A percentile compares a stretch with the other conserved stretches of the same genome.
phyloP scores from a whole-genome alignment of 2,113 vertebrate species.

The Progne subis region DNA sequence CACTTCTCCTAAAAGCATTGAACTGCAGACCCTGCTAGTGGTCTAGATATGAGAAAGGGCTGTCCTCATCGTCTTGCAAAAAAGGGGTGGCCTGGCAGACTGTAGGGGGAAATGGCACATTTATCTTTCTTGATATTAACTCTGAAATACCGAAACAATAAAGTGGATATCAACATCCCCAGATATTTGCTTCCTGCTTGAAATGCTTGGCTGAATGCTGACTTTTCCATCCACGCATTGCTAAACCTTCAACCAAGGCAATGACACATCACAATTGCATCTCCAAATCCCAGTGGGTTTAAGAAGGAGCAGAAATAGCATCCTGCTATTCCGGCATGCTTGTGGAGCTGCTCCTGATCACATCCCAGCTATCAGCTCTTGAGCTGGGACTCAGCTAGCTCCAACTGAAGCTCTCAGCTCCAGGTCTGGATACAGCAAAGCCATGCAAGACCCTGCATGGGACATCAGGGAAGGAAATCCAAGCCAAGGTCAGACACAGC shows the following conservation, averaged over 20 bases:
- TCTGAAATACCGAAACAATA: not conserved
- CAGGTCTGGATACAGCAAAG: not conserved
- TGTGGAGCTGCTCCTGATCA: not conserved
- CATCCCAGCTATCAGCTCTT: not conserved
- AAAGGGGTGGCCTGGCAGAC: not conserved
- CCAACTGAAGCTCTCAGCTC: not conserved
- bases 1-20: not conserved
- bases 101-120: not conserved
- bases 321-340: not conserved
- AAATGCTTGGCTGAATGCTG: not conserved
- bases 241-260: not conserved
- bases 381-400: fast-evolving
- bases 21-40: not conserved
- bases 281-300: not conserved
- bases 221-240: not conserved
- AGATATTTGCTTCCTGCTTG: not conserved
- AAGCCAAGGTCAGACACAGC: not conserved
- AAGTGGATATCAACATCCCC: not conserved
- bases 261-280: not conserved
- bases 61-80: not conserved
- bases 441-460: fast-evolving
- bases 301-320: not conserved
- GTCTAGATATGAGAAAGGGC: not conserved
- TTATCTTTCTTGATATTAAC: not conserved
- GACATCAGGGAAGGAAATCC: not conserved